A percentile compares a stretch with the other conserved stretches of the same genome.
phyloP scores from a whole-genome alignment of 2,113 vertebrate genomes.

The Festucalex cinctus region DNA sequence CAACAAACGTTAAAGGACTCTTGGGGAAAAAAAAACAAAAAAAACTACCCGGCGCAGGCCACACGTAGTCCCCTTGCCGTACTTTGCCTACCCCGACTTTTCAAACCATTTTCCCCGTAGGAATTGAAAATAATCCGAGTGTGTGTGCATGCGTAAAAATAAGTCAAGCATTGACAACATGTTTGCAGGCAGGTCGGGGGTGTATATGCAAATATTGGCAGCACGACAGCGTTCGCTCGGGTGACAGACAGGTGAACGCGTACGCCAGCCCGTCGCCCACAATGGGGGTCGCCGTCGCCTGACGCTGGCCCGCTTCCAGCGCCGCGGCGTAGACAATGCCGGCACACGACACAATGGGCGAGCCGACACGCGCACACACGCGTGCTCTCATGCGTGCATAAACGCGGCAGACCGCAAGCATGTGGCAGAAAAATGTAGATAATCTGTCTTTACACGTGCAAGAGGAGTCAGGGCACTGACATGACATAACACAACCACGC shows the following conservation, averaged over 20 bases:
- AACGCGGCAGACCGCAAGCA: conserved; percentile 17
- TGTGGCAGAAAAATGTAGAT: conserved; percentile 22
- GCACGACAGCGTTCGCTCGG: conserved; percentile 10
- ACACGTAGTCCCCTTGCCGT: background rate
- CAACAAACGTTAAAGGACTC: too few relatives aligned
- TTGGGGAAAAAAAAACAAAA: too few relatives aligned
- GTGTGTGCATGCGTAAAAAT: background rate
- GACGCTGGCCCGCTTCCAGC: conserved; percentile 64
- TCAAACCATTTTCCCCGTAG: too few relatives aligned
- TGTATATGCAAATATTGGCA: conserved; percentile 52
- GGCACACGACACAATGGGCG: conserved; percentile 54
- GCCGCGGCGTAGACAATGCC: conserved; percentile 14
- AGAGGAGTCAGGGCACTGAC: conserved; percentile 38
- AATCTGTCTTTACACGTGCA: conserved; percentile 51
- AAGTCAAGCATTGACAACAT: background rate
- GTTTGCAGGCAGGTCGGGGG: background rate
- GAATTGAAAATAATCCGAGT: background rate
- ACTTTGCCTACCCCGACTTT: background rate
- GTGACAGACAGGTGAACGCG: conserved; percentile 50
- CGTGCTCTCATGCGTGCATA: background rate
- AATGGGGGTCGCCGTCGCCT: background rate
- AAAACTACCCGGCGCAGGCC: too few relatives aligned
- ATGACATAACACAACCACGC: conserved; percentile 46
- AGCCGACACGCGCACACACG: conserved; percentile 11
- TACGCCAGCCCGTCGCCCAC: background rate